Percentiles rank a stretch among this genome's conserved stretches.
phyloP scores from a whole-genome alignment of 1,140 invertebrate genomes.

The Dryas iulia region DNA sequence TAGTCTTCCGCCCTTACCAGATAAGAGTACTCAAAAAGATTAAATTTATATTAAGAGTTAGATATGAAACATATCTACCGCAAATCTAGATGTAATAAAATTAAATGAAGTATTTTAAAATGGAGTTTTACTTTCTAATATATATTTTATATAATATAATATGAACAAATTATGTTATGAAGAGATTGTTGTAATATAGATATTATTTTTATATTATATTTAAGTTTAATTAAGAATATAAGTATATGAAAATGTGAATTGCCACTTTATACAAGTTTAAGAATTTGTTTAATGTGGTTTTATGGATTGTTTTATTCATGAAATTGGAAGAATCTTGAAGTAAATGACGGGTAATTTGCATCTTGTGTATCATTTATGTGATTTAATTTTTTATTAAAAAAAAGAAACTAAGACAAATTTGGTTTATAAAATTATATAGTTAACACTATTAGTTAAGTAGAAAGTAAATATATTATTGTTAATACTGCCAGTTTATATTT shows the following conservation, averaged over 20 bases:
- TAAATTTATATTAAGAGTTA: slow-evolving; percentile 2
- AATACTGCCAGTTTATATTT: slow-evolving; percentile 1
- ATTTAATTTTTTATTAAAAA: neutral
- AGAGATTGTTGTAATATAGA: neutral
- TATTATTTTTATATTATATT: neutral
- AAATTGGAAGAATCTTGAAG: neutral
- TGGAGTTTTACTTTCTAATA: neutral
- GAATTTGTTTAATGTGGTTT: neutral
- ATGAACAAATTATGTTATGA: neutral
- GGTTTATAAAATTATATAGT: too few species aligned
- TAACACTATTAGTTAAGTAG: neutral
- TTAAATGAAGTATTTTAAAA: neutral
- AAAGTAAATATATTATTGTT: neutral
- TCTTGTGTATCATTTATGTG: neutral
- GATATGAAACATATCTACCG: neutral
- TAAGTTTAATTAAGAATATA: neutral
- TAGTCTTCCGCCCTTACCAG: slow-evolving; percentile 58
- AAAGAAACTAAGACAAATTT: neutral
- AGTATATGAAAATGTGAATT: neutral
- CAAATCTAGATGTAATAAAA: neutral
- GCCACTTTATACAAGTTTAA: neutral
- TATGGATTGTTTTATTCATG: neutral
- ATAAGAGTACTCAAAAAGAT: slow-evolving; percentile 43
- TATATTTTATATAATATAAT: neutral
- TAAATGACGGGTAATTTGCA: neutral